These are phyloP conservation scores for Albula goreensis DNA, from an alignment of 2,113 vertebrate species.

Conservation along the genomic window DNA sequence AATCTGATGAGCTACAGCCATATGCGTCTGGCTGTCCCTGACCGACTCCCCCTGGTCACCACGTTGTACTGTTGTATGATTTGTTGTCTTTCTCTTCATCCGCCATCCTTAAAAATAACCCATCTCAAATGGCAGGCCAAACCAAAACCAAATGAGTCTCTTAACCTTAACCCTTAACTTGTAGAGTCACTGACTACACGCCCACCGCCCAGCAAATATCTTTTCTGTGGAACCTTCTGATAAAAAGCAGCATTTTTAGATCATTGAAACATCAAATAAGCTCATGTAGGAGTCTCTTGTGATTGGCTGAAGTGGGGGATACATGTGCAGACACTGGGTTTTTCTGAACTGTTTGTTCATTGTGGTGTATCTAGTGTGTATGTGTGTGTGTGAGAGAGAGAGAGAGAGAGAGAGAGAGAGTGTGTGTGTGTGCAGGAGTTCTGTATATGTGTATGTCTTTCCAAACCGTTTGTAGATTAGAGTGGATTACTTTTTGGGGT, in stretches of 20 bases:
- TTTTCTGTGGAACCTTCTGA: neutral
- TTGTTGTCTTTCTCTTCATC: neutral
- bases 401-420: too few species aligned
- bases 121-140: neutral
- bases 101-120: slow-evolving; percentile 5
- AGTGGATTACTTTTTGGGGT: slow-evolving; percentile 19
- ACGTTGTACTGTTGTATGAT: neutral
- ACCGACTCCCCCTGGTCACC: neutral
- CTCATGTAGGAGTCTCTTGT: neutral
- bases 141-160: neutral
- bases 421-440: too few species aligned
- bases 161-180: neutral
- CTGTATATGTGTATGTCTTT: too few species aligned
- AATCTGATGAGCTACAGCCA: neutral
- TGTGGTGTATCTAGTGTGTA: slow-evolving; percentile 31
- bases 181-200: neutral
- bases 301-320: neutral
- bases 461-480: too few species aligned
- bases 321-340: slow-evolving; percentile 19
- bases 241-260: neutral
- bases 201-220: neutral
- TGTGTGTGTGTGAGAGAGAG: neutral
- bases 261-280: neutral
- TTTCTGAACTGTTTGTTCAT: slow-evolving; percentile 32
- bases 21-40: neutral